Percentiles rank a stretch among this genome's conserved stretches.
Evolutionary conservation across 2,797 vertebrate genomes (phyloP).

Genomic region (Clarias fuscus): DNA sequence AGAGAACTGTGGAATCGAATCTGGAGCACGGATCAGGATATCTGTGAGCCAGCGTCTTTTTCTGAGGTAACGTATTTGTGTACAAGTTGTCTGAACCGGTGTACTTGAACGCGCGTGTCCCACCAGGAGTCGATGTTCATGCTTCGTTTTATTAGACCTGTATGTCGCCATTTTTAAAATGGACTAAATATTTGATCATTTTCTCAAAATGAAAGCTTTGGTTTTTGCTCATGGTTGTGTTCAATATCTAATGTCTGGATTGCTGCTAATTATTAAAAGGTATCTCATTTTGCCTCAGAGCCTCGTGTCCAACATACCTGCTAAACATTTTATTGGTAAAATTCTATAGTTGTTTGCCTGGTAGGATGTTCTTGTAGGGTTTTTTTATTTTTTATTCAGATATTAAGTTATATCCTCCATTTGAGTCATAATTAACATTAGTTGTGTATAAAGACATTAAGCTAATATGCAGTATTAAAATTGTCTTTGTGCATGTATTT

Average conservation of each 20-base stretch:
- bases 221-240: not conserved
- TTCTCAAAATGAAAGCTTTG: not conserved
- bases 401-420: too few relatives aligned
- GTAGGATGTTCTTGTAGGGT: too few relatives aligned
- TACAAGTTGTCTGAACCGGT: not conserved
- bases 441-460: too few relatives aligned
- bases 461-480: not conserved
- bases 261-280: too few relatives aligned
- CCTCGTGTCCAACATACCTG: too few relatives aligned
- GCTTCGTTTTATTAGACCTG: not conserved
- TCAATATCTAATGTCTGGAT: not conserved
- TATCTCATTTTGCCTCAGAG: too few relatives aligned
- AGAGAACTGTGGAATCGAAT: constrained; percentile 88
- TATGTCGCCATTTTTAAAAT: not conserved
- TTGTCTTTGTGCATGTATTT: too few relatives aligned
- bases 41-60: constrained; percentile 73
- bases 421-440: too few relatives aligned
- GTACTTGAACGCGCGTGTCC: not conserved
- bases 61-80: constrained; percentile 61
- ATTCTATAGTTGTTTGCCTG: too few relatives aligned
- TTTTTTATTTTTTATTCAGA: too few relatives aligned
- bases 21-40: constrained; percentile 86
- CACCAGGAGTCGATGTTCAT: not conserved
- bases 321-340: too few relatives aligned
- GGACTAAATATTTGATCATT: not conserved